Evolutionary conservation across 2,888 invertebrate species (phyloP), one percentile per base, ranked within the genome.

Genomic region (Cataglyphis albicans): DNA sequence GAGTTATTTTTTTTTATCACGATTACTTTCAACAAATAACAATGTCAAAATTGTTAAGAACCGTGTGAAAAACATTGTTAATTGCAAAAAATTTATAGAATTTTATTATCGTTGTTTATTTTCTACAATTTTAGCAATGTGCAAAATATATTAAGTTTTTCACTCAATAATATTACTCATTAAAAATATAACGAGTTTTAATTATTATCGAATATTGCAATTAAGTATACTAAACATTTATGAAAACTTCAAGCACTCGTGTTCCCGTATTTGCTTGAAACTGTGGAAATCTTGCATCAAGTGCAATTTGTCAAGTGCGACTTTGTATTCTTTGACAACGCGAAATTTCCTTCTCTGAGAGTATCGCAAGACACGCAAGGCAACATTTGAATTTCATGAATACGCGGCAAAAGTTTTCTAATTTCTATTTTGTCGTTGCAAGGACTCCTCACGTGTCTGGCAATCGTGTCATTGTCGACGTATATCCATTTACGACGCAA

Each of bases 301-400:
- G 32, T 68, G 18, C 44, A 44, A 78, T 57, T 7, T 41, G 29
- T 57, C 0, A n/a, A n/a, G n/a, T n/a, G 29, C 15, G 57, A 78
- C 57, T 78, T 78, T 59, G 78, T 78, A 57, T 78, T 68, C 57
- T 41, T 78, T 18, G 52, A 41, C 57, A 38, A 29, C 18, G 21
- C 9, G 21, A 68, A 78, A 68, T 78, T 68, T 44, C 21, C 10
- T 9, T 15, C 29, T 29, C 48, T 6, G 18, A n/a, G 2, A 6
- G 7, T 48, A 48, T 48, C 18, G 21, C 64, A 15, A 21, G 18
- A 29, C 48, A 48, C 48, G 25, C 32, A 29, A 32, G 29, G 32
- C 29, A 55, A 38, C 68, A 68, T 68, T 21, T 78, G 78, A 78
- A 78, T 78, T 78, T 78, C 78, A 78, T 78, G 57, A 78, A 68